Evolutionary conservation across 2,797 vertebrate genomes (phyloP).

Genomic region (Botia almorhae): DNA sequence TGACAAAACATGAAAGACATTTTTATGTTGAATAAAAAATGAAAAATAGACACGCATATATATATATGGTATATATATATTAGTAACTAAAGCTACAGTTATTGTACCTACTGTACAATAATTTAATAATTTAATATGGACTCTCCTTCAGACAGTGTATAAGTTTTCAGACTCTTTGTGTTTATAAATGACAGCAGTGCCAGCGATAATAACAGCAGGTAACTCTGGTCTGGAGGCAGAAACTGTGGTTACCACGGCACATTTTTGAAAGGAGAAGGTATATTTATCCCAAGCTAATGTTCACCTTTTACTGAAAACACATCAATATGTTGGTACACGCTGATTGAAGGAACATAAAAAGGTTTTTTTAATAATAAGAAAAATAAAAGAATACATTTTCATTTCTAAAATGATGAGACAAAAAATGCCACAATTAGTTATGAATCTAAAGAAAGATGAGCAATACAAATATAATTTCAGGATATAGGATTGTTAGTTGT

Average conservation of each 20-base stretch:
- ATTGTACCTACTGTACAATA: not conserved
- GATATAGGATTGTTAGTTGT: not conserved
- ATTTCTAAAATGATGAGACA: not conserved
- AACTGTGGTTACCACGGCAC: constrained; percentile 10
- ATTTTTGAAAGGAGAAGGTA: not conserved
- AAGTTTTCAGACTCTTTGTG: not conserved
- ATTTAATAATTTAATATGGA: not conserved
- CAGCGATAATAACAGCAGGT: not conserved
- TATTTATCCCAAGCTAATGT: not conserved
- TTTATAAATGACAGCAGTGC: not conserved
- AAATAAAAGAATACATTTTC: too few species aligned
- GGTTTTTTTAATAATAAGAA: not conserved
- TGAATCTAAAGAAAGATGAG: too few species aligned
- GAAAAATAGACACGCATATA: not conserved
- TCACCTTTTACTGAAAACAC: not conserved
- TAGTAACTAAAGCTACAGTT: not conserved
- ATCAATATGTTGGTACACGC: not conserved
- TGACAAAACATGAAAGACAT: not conserved
- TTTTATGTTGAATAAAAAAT: not conserved
- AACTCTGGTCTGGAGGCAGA: not conserved
- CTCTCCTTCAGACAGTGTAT: not conserved
- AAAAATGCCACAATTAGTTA: too few species aligned
- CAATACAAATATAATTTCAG: not conserved
- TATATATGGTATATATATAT: too few species aligned
- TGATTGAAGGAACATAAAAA: constrained; percentile 2